A percentile compares a stretch with the other conserved stretches of the same genome.
These are phyloP conservation scores for Ptilorrhoa leucosticta DNA, from an alignment of 2,113 vertebrate species.

Conservation along the genomic window DNA sequence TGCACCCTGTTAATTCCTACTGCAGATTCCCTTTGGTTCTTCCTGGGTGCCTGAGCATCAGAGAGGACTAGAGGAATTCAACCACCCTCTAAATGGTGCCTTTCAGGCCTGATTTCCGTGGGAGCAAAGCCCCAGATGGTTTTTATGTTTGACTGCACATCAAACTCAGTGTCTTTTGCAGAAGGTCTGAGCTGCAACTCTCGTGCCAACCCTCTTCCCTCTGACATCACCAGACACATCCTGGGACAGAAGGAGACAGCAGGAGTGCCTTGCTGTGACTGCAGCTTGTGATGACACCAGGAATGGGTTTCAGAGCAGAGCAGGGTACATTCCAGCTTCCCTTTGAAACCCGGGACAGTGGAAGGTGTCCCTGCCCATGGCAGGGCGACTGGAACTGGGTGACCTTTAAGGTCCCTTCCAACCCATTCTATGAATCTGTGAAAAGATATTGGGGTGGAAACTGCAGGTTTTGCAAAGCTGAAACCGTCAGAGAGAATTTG, in stretches of 20 bases:
- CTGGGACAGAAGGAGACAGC: rapidly evolving
- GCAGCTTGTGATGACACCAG: background rate
- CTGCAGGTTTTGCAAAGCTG: background rate
- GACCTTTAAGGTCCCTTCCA: background rate
- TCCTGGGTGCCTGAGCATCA: background rate
- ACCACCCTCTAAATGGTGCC: background rate
- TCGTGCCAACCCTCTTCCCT: rapidly evolving
- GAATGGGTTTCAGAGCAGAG: background rate
- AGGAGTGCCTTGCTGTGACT: background rate
- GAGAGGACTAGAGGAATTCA: background rate
- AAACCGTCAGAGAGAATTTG: background rate
- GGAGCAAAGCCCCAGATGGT: background rate
- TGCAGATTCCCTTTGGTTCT: background rate
- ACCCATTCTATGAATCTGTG: background rate
- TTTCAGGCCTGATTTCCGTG: background rate
- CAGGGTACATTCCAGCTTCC: background rate
- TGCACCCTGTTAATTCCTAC: background rate
- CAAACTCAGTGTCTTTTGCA: background rate
- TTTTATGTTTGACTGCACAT: background rate
- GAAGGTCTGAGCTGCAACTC: background rate
- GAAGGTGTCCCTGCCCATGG: background rate
- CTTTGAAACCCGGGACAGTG: background rate
- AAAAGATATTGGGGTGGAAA: rapidly evolving
- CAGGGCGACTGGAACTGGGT: background rate
- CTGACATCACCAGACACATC: background rate